Base-by-base conservation (phyloP, 2,113 vertebrate genomes). In the Strix aluco region DNA sequence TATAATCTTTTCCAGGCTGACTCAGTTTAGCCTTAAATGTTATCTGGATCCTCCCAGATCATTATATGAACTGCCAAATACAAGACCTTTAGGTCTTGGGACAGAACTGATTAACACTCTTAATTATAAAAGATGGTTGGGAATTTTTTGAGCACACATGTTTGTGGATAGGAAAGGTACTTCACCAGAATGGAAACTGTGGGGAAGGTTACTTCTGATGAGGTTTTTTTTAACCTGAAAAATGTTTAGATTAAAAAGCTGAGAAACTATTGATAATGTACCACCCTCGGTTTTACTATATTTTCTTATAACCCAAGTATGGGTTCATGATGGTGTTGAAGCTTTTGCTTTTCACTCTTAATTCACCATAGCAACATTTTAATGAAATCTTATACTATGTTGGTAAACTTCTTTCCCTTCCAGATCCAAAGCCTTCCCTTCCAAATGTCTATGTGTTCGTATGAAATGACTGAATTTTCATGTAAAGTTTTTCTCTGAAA, bases 41-140 rank as follows among this genome's bases (percentile, higher is more conserved):
- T 97, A 96, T 95, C 96, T 96, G 86, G 79, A 77, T 79, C 91
- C 91, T 97, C 92, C 95, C 91, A 94, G 89, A 69, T 62, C 89
- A 96, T 88, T 88, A 91, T 38, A 27, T 38, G 72, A 77, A 73
- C 81, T 91, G 55, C 78, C 81, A 91, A 83, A 71, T 57, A 19
- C n/a, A 63, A 86, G 72, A 90, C 78, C 66, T 90, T 30, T 46
- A 46, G 44, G 44, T 46, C 44, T 46, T 66, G 59, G 78, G 55
- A 85, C 55, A 70, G 90, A 91, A 58, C 70, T 66, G 54, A 78
- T 92, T 91, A 96, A 81, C 58, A 15, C 58, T 89, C 70, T 32
- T 90, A 52, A 85, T 92, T 95, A 54, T n/a, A 54, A 86, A 82
- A 82, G 81, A 73, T 30, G 26, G 74, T 61, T 87, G 46, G 58